Evolutionary conservation across 2,113 vertebrate genomes (phyloP).

Genomic region (Mobula birostris): DNA sequence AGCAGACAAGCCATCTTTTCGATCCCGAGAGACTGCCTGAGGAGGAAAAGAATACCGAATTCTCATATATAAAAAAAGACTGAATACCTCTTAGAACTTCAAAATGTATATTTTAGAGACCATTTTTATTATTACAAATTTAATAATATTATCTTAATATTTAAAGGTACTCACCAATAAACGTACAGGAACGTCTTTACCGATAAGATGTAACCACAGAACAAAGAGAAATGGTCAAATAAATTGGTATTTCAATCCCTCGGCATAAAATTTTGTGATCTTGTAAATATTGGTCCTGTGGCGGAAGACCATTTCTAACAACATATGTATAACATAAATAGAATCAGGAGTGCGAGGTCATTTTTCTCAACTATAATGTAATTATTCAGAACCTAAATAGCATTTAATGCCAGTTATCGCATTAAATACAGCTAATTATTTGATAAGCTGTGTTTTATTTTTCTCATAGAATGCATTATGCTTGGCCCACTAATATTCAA

Average conservation of each 20-base stretch:
- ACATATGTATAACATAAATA: background rate
- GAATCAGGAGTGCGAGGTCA: background rate
- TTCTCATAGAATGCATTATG: background rate
- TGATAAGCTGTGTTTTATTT: background rate
- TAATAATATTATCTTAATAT: background rate
- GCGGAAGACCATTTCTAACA: background rate
- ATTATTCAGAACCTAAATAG: background rate
- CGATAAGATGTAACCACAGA: background rate
- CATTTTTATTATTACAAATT: background rate
- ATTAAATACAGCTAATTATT: background rate
- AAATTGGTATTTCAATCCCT: background rate
- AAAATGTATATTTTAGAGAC: too few species aligned
- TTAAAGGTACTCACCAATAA: background rate
- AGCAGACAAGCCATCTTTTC: too few species aligned
- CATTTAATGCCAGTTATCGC: background rate
- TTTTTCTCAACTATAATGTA: background rate
- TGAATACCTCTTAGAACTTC: background rate
- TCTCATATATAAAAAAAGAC: background rate
- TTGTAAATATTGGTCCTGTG: background rate
- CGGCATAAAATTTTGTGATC: background rate
- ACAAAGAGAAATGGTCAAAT: background rate
- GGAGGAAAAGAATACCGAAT: background rate
- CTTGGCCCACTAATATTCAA: background rate
- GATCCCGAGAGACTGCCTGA: too few species aligned
- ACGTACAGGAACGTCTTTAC: background rate